These are phyloP conservation scores for Lutjanus campechanus DNA, from an alignment of 2,797 vertebrate genomes.

Conservation along the genomic window DNA sequence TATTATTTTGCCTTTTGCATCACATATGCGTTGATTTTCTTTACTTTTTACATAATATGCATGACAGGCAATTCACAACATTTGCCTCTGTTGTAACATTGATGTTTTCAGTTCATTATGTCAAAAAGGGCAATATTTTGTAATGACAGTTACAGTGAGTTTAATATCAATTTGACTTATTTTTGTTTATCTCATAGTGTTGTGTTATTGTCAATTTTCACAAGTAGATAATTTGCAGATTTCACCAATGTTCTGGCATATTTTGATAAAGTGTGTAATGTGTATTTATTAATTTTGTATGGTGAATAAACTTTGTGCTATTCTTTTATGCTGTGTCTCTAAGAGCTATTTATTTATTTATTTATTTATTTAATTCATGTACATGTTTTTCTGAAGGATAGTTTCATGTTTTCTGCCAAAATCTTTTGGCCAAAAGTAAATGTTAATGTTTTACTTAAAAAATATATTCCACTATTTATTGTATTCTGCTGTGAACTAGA, in stretches of 20 bases:
- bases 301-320: constrained; percentile 76
- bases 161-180: constrained; percentile 10
- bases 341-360: constrained; percentile 1
- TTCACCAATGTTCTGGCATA: constrained; percentile 44
- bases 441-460: too few relatives aligned
- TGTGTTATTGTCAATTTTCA: constrained; percentile 22
- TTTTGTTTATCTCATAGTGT: neutral
- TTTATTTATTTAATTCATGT: neutral
- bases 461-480: neutral
- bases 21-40: constrained; percentile 28
- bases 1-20: constrained; percentile 1
- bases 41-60: constrained; percentile 22
- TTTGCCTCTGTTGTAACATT: constrained; percentile 9
- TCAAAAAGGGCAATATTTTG: constrained; percentile 37
- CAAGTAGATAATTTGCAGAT: constrained; percentile 35
- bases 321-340: constrained; percentile 69
- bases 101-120: neutral
- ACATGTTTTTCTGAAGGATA: neutral
- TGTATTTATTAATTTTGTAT: constrained; percentile 79
- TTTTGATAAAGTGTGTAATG: constrained; percentile 62
- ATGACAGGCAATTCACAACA: constrained; percentile 5
- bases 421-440: neutral
- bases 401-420: constrained; percentile 19
- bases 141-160: constrained; percentile 1
- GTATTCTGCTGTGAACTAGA: constrained; percentile 4